Evolutionary conservation across 2,888 invertebrate genomes (phyloP).

Genomic region (Phaonia tiefii): DNA sequence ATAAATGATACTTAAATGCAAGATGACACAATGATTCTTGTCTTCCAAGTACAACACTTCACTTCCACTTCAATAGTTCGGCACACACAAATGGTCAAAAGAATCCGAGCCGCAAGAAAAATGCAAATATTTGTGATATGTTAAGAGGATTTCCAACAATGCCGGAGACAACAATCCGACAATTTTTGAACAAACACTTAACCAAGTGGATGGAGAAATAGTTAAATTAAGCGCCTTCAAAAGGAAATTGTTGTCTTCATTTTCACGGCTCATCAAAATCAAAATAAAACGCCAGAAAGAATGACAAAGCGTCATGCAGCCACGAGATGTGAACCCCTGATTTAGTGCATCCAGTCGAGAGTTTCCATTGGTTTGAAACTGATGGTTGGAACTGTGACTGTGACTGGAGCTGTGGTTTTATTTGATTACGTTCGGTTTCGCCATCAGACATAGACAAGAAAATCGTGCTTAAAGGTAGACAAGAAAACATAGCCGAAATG

Average conservation of each 20-base stretch:
- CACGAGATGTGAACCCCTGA: slow-evolving; percentile 60
- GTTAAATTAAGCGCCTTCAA: slow-evolving; percentile 53
- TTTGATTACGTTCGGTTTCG: slow-evolving; percentile 4
- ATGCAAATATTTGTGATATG: slow-evolving; percentile 40
- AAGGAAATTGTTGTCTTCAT: slow-evolving; percentile 57
- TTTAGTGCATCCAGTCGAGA: slow-evolving; percentile 33
- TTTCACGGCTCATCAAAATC: slow-evolving; percentile 67
- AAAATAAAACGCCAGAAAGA: slow-evolving; percentile 11
- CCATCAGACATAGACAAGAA: slow-evolving; percentile 62
- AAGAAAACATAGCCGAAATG: slow-evolving; percentile 60
- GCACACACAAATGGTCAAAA: slow-evolving; percentile 40
- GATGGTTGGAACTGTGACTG: background rate
- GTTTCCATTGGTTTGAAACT: slow-evolving; percentile 18
- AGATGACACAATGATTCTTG: slow-evolving; percentile 52
- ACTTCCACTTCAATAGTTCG: background rate
- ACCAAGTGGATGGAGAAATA: slow-evolving; percentile 33
- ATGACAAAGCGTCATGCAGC: slow-evolving; percentile 1
- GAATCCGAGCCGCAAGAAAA: background rate
- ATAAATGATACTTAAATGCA: slow-evolving; percentile 33
- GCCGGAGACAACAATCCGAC: background rate
- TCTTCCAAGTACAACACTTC: slow-evolving; percentile 47
- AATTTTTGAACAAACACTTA: slow-evolving; percentile 33
- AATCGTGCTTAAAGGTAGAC: slow-evolving; percentile 67
- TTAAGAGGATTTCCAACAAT: slow-evolving; percentile 38
- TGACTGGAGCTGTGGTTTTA: background rate